These are phyloP conservation scores for Apostichopus leukothele DNA, from an alignment of 53 echinoderm and acorn worm genomes.

Conservation along the genomic window DNA sequence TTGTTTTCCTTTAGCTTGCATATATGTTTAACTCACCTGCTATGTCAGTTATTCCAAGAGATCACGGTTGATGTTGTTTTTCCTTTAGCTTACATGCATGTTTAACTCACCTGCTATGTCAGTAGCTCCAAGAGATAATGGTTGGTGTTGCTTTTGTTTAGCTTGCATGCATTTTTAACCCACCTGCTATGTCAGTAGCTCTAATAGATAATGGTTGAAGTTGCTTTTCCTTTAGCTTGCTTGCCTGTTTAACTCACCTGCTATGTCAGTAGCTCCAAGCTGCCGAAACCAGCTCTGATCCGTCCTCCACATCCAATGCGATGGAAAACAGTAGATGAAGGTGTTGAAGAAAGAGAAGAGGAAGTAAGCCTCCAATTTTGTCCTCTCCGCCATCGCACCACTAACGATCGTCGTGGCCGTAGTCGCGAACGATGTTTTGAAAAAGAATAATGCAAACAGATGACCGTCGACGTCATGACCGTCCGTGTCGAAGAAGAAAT, in stretches of 20 bases:
- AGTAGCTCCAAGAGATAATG: no score
- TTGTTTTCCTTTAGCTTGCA: no score
- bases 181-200: no score
- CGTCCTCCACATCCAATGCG: slow-evolving; percentile 72
- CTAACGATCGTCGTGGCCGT: slow-evolving; percentile 80
- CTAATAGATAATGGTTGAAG: no score
- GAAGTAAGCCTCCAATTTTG: slow-evolving; percentile 78
- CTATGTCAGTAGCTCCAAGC: slow-evolving; percentile 66
- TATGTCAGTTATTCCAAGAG: no score
- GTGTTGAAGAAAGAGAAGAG: slow-evolving; percentile 76
- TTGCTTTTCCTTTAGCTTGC: no score
- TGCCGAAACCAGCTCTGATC: slow-evolving; percentile 52
- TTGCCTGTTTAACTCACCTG: slow-evolving; percentile 32
- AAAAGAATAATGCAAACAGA: slow-evolving; percentile 73
- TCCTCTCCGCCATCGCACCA: slow-evolving; percentile 72
- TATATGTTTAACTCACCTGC: no score
- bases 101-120: no score
- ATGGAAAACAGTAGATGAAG: slow-evolving; percentile 71
- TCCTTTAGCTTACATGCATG: no score
- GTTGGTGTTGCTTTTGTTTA: no score
- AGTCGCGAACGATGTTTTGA: slow-evolving; percentile 77
- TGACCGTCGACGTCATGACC: slow-evolving; percentile 52
- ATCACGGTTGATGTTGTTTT: no score
- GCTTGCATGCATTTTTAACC: no score
- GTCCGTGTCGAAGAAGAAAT: slow-evolving; percentile 67